Evolutionary conservation across 2,888 invertebrate species (phyloP).

Genomic region (Macrostomum cliftonense): DNA sequence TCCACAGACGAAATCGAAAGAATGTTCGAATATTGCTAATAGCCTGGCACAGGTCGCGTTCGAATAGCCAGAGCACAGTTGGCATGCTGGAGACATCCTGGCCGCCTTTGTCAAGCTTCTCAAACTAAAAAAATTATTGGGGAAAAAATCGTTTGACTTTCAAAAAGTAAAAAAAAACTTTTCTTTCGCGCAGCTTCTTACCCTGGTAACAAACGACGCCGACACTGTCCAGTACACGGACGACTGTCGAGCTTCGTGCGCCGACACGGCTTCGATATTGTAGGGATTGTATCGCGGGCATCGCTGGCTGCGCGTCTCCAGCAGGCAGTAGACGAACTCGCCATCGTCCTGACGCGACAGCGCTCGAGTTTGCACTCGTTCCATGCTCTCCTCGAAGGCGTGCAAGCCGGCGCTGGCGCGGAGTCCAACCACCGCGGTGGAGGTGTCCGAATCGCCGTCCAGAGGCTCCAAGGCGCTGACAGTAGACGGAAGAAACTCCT

Average conservation of each 20-base stretch:
- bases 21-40: constrained; percentile 26
- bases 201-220: constrained; percentile 29
- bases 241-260: constrained; percentile 5
- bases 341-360: constrained; percentile 21
- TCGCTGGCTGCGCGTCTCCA: constrained; percentile 18
- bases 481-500: too few species aligned
- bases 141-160: too few species aligned
- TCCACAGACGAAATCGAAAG: constrained; percentile 27
- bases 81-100: constrained; percentile 21
- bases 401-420: too few species aligned
- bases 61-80: constrained; percentile 33
- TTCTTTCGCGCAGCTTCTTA: constrained; percentile 10
- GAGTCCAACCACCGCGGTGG: too few species aligned
- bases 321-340: constrained; percentile 30
- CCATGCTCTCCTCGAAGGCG: too few species aligned
- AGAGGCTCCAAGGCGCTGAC: too few species aligned
- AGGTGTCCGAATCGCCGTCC: too few species aligned
- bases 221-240: constrained; percentile 29
- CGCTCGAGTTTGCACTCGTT: too few species aligned
- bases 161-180: too few species aligned
- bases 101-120: constrained; percentile 10
- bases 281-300: constrained; percentile 29
- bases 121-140: too few species aligned
- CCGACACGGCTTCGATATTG: constrained; percentile 27
- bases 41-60: constrained; percentile 24